Evolutionary conservation across 1,140 invertebrate species (phyloP), one percentile per base, ranked within the genome.

Genomic region (Aphelenchoides fujianensis): DNA sequence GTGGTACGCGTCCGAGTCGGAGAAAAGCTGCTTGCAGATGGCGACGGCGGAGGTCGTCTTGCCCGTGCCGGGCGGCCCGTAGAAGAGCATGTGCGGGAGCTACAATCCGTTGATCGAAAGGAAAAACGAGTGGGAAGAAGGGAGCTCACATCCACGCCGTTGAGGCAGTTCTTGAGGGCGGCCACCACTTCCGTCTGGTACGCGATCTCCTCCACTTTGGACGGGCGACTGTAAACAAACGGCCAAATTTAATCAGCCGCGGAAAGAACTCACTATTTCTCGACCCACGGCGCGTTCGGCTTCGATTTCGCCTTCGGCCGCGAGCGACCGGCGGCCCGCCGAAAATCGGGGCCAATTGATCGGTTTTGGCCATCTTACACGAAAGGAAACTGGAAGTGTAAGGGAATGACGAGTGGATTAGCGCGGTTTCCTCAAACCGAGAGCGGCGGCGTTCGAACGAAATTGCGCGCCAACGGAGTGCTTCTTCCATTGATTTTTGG

Each of bases 11-110:
- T 84, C 79, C 27, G 63, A 23, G 16, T 66, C 81, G 34, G 93
- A 93, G 88, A 97, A 99, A 1, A 98, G 88, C 84, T 98, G 92
- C 63, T 91, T 88, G 0, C 93, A 91, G 12, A 94, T 91, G 0
- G 97, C 97, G 37, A 99, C 86, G 68, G 98, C 98, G 0, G 95
- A 97, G 82, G 94, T 97, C 0, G 97, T 99, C 88, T 99, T 99
- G 64, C 97, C 97, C 16, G 97, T 99, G 64, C 95, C 94, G 3
- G 97, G 96, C n/a, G 96, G 96, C 0, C 97, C 97, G 86, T 99
- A 99, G 79, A 99, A 95, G 28, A 99, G 85, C 73, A 99, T 88
- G 88, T 98, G 96, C 27, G 97, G 94, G 68, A 97, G 88, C 88
- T 96, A 91, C 30, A 90, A 89, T 34, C 90, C 91, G 75, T 69